Conservation (phyloP, 2,113 vertebrate species). For the Machaerirhynchus nigripectus region DNA sequence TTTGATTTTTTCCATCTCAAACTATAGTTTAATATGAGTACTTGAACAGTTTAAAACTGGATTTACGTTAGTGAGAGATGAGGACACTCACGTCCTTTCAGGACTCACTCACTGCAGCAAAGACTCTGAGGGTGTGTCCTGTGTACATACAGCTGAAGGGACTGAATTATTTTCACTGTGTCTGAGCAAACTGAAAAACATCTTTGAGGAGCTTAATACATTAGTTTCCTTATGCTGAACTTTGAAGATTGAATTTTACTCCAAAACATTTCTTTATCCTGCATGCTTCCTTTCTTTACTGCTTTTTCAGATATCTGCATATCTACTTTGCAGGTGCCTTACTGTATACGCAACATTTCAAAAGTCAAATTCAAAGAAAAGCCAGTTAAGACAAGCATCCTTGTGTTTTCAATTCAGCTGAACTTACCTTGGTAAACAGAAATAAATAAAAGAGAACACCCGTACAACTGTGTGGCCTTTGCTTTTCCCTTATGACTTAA, state of each 20-base stretch:
- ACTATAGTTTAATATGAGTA: background rate
- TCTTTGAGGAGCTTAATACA: background rate
- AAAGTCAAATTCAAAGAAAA: background rate
- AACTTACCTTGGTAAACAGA: background rate
- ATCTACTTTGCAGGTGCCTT: background rate
- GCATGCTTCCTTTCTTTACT: background rate
- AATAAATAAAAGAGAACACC: background rate
- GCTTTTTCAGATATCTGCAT: background rate
- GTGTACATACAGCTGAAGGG: background rate
- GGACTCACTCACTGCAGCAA: background rate
- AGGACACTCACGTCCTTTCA: background rate
- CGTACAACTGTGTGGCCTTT: background rate
- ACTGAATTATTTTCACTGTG: background rate
- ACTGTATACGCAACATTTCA: background rate
- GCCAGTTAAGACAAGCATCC: background rate
- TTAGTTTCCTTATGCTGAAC: background rate
- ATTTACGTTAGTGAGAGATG: background rate
- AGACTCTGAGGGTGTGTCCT: background rate
- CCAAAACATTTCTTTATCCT: background rate
- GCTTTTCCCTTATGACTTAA: background rate
- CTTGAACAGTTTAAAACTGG: background rate
- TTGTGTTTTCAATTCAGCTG: background rate
- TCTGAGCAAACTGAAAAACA: background rate
- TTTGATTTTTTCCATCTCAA: background rate
- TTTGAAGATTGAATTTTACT: background rate